Conservation (phyloP, 1,140 invertebrate species). For the Cardiocondyla obscurior region DNA sequence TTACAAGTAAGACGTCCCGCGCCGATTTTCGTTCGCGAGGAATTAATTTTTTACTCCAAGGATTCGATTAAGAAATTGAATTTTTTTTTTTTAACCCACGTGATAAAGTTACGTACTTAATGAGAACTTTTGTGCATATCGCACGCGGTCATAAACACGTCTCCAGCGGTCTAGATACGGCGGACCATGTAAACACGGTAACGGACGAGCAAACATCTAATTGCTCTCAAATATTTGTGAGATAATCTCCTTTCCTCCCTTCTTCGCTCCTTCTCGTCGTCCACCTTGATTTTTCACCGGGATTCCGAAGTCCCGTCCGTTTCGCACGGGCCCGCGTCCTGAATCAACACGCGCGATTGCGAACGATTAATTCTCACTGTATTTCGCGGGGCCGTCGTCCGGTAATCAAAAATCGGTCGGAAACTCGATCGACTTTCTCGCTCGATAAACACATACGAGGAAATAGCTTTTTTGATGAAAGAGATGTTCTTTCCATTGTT, state of each 20-base stretch:
- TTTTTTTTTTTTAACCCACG: conserved; percentile 6
- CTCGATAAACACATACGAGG: not conserved
- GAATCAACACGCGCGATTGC: conserved; percentile 12
- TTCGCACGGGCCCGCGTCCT: not conserved
- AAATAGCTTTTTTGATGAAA: not conserved
- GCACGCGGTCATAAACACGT: conserved; percentile 65
- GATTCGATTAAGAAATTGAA: not conserved
- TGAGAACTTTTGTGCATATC: conserved; percentile 47
- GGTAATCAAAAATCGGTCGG: not conserved
- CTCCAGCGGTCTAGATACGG: conserved; percentile 75
- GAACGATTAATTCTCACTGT: not conserved
- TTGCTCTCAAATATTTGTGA: conserved; percentile 81
- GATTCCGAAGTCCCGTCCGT: conserved; percentile 13
- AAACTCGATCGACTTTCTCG: not conserved
- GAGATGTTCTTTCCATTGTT: conserved; percentile 72
- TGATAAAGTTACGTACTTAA: not conserved
- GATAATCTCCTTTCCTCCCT: conserved; percentile 73
- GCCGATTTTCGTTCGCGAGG: not conserved
- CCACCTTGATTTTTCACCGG: conserved; percentile 63
- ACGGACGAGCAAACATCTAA: conserved; percentile 80
- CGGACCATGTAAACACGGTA: conserved; percentile 78
- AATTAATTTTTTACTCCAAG: not conserved
- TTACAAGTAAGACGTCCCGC: not conserved
- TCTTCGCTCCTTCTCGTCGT: conserved; percentile 36
- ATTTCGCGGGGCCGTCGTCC: not conserved